Percentiles rank a stretch among this genome's conserved stretches.
Evolutionary conservation across 2,797 vertebrate genomes (phyloP).

Genomic region (Acanthurus lineatus): DNA sequence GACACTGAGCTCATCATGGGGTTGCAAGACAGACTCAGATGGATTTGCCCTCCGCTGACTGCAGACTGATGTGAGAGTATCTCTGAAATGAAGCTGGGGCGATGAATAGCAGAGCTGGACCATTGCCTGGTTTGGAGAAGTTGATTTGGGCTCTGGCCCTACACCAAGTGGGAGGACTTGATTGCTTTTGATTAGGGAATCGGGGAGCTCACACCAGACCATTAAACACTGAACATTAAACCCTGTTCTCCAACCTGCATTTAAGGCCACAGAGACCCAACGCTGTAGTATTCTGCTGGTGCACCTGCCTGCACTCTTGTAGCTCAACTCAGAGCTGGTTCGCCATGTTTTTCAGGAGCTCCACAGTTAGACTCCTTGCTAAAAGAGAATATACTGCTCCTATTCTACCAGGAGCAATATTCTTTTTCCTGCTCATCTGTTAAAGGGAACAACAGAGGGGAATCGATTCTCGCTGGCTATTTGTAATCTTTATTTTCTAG

Average conservation of each 20-base stretch:
- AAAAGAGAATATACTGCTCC: conserved; percentile 40
- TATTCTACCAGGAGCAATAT: conserved; percentile 39
- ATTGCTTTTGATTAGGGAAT: conserved; percentile 68
- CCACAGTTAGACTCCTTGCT: conserved; percentile 14
- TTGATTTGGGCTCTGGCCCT: conserved; percentile 63
- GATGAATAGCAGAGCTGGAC: conserved; percentile 63
- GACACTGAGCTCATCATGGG: conserved; percentile 40
- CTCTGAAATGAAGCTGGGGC: conserved; percentile 54
- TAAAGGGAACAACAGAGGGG: conserved; percentile 47
- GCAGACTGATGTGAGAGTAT: conserved; percentile 51
- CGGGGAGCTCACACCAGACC: conserved; percentile 53
- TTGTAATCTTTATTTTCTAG: conserved; percentile 61
- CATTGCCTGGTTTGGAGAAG: conserved; percentile 50
- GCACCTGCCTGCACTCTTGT: conserved; percentile 28
- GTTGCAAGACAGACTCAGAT: conserved; percentile 40
- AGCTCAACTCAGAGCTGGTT: conserved; percentile 44
- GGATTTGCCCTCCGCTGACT: conserved; percentile 37
- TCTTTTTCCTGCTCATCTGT: conserved; percentile 36
- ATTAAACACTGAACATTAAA: conserved; percentile 70
- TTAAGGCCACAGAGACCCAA: conserved; percentile 39
- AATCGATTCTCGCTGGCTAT: conserved; percentile 61
- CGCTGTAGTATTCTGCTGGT: conserved; percentile 34
- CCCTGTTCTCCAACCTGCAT: conserved; percentile 33
- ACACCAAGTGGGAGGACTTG: conserved; percentile 63
- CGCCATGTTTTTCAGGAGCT: conserved; percentile 23